Base-by-base conservation (phyloP, 1,140 invertebrate species). In the Temnothorax curvispinosus region DNA sequence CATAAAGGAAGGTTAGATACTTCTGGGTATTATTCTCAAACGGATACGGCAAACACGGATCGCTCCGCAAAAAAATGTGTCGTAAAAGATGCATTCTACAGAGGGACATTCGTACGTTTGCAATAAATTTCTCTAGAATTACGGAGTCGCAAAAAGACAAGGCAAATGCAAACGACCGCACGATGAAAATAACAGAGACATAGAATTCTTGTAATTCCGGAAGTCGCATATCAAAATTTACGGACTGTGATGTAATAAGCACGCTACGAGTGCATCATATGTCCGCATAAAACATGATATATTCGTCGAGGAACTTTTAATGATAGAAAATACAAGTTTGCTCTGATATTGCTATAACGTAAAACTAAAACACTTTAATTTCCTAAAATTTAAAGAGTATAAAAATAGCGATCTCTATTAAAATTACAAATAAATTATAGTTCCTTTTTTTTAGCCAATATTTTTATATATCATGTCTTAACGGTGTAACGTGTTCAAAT, bases 1-100 rank as follows among this genome's bases (percentile, higher is more conserved):
- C 50, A 87, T 52, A 90, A 89, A 85, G 75, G 78, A 80, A 80
- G 65, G 41, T 65, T 65, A 52, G 32, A 72, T 65, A 64, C 67
- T 90, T 72, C 58, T 52, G 18, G 60, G 35, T 85, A 77, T 90
- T 90, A 89, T 90, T 80, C 80, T 88, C 72, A 65, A 87, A 85
- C 85, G 65, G 54, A 71, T 76, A 54, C 44, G 32, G 41, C 54
- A 71, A 58, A 80, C 21, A 44, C 62, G 75, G 11, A 62, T 82
- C 38, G 38, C 50, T 27, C 27, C 47, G 54, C 15, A 78, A 85
- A 78, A 78, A 85, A 44, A 44, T 64, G 7, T 65, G 38, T 78
- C 82, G 11, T 65, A 65, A 52, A 56, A 64, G 18, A 54, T 65
- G 82, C 58, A 35, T 32, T 85, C 44, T 64, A 52, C 15, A 21